Base-by-base conservation (phyloP, 2,113 vertebrate genomes). In the Mesocricetus auratus region DNA sequence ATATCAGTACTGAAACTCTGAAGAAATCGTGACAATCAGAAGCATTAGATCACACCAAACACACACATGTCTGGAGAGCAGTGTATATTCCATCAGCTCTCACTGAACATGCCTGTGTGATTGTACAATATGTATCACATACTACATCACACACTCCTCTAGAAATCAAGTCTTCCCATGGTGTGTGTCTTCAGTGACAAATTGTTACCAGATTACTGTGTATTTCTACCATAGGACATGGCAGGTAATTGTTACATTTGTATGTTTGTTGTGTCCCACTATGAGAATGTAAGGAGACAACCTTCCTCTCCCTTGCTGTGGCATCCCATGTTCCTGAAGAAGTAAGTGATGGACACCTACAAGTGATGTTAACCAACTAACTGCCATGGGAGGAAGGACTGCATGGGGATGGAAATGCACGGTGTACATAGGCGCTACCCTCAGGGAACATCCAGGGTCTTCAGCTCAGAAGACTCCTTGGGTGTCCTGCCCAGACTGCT, bases 11-110 rank as follows among this genome's bases (percentile, higher is more conserved):
- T 93, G 13, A 45, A 64, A 91, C 75, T 77, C 69, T 69, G 39
- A 62, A 66, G 10, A 6, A 21, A 56, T 68, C 75, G 77, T 82
- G 29, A 66, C 26, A 79, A 45, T 50, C n/a, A 71, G 31, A 92
- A 36, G 85, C 47, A 42, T 79, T 87, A 89, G n/a, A 89, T 73
- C 11, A 77, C 77, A 66, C 81, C 82, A 89, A 78, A n/a, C 33
- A 62, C 33, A 53, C 1, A 11, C n/a, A 68, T 71, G 15, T 73
- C 26, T 8, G 1, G 22, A 91, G 21, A 82, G 81, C 36, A 68
- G n/a, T 87, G 39, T 5, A 82, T 26, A 66, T 73, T 81, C 60
- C 68, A n/a, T 79, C 71, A 87, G 64, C 66, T 93, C 39, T 42
- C 77, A 39, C 13, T 42, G 89, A 42, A 86, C 7, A 24, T 66